Base-by-base conservation (phyloP, 2,888 invertebrate species). In the Luffia ferchaultella region DNA sequence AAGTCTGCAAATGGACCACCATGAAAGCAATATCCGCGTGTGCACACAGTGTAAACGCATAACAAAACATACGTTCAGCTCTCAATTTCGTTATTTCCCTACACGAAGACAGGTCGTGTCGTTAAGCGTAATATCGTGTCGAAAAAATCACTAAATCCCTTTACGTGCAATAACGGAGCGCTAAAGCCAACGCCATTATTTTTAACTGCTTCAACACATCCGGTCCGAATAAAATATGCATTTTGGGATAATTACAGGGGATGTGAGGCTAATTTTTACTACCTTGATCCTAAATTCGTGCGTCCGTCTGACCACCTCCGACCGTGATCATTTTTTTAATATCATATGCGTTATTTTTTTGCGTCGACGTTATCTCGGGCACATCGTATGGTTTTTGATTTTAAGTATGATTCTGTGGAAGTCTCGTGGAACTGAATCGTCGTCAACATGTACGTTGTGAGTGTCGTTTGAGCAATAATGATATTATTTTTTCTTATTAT, bases 221-320 rank as follows among this genome's bases (percentile, higher is more conserved):
- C 50, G 52, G 49, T 49, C 49, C 42, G 43, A 51, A 53, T 56
- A 50, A 56, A 53, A 56, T 55, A 55, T 56, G 52, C 50, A 53
- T 53, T 50, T 51, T 3, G 43, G n/a, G 19, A 46, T 54, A 56
- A 56, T 57, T 53, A 57, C 50, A 55, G 47, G 52, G 53, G 50
- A 52, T 40, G 48, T 50, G n/a, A n/a, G 48, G 54, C 54, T 56
- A 56, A 54, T 58, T 54, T 54, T 55, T 55, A 55, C 55, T 50
- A 46, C 53, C 52, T 52, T 55, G 53, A 56, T 55, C 57, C 55
- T 46, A 55, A 54, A 53, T 53, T 51, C 54, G 53, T 49, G 52
- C 50, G 53, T 42, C 53, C 51, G 55, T 52, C 54, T 57, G 56
- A 55, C 57, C 55, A 52, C 48, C 49, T 42, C 18, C 46, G 16